These are phyloP conservation scores for Odontophorus gujanensis DNA, from an alignment of 2,113 vertebrate species.

Conservation along the genomic window DNA sequence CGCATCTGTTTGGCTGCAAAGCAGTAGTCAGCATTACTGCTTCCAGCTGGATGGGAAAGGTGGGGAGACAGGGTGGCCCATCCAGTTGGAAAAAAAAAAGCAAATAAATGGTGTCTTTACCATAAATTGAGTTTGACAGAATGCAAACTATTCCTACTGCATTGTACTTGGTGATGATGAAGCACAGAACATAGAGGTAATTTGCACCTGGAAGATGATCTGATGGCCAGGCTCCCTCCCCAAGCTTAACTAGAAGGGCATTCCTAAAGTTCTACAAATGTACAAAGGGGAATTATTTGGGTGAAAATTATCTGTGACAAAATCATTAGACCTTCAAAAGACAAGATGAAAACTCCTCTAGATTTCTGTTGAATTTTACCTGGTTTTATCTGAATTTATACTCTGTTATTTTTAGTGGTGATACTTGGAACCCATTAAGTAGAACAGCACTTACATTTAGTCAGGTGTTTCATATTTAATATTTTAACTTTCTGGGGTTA, in stretches of 20 bases:
- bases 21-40: not conserved
- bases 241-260: not conserved
- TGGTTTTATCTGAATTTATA: not conserved
- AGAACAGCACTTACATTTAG: not conserved
- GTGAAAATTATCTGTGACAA: not conserved
- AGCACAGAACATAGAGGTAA: not conserved
- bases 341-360: not conserved
- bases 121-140: not conserved
- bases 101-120: not conserved
- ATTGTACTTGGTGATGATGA: fast-evolving
- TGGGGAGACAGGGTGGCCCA: fast-evolving
- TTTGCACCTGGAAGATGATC: not conserved
- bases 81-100: fast-evolving
- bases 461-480: slow-evolving; percentile 7
- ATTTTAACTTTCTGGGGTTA: not conserved
- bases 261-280: not conserved
- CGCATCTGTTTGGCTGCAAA: not conserved
- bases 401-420: not conserved
- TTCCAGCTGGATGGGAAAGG: not conserved
- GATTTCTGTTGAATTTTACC: not conserved
- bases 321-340: not conserved
- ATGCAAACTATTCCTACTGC: not conserved
- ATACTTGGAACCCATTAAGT: not conserved
- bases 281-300: not conserved
- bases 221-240: not conserved